Base-by-base conservation (phyloP, 2,797 vertebrate genomes). In the Bryconaethiops microstoma region DNA sequence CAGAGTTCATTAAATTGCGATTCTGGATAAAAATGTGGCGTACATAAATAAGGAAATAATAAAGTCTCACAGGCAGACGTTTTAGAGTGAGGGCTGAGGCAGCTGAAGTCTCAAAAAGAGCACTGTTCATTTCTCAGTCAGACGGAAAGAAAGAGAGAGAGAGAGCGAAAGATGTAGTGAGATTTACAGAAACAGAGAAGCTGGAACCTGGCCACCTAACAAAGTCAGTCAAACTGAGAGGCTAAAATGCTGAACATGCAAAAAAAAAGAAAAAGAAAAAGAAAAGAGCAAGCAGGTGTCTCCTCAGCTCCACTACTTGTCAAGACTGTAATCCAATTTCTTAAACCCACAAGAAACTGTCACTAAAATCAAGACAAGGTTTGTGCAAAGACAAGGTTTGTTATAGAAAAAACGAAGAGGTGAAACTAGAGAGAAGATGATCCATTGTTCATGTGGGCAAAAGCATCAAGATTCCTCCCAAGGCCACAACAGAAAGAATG, bases 21-120 rank as follows among this genome's bases (percentile, higher is more conserved):
- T 92, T 92, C 91, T 19, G 92, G 92, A 93, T 92, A 93, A 92
- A 93, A 93, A 92, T 87, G 91, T 89, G 90, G 89, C 89, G 91
- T 91, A 90, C 92, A 94, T 94, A 93, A 94, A 95, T 94, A 94
- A 91, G 92, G 90, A 92, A 93, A 93, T 92, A 90, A 91, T 90
- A 84, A 90, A 83, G 90, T 84, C 88, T 89, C 87, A 88, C 84
- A 92, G 55, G 88, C 81, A 87, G 90, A 92, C 87, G 89, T 90
- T 88, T 89, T 45, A 35, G 80, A 85, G 76, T 17, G 73, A 74
- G 76, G 45, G 48, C 60, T 57, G 63, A 78, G 83, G 62, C 87
- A 89, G 84, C 86, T 87, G 88, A 88, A 84, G 90, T 86, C 90
- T 92, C 87, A 65, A 74, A 80, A 75, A 78, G 70, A 70, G 90